Conservation (phyloP, 1,140 invertebrate species). For the Spodoptera litura region DNA sequence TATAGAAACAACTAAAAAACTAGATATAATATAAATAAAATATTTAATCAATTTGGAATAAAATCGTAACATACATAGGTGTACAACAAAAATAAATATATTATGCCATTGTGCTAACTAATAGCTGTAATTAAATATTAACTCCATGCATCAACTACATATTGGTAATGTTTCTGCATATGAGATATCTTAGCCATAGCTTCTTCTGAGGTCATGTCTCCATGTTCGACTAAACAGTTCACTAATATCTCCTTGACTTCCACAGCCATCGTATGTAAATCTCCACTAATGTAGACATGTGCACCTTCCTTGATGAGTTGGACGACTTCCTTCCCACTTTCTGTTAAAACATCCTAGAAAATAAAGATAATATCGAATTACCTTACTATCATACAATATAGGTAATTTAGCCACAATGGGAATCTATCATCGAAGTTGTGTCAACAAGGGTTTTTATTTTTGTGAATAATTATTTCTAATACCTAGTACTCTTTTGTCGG, state of each 20-base stretch:
- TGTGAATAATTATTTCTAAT: too few relatives aligned
- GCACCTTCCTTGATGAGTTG: constrained; percentile 87
- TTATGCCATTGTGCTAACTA: not conserved
- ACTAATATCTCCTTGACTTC: constrained; percentile 88
- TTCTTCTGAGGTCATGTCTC: constrained; percentile 72
- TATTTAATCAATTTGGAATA: too few relatives aligned
- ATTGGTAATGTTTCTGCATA: constrained; percentile 82
- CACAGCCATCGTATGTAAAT: constrained; percentile 90
- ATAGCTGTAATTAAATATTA: constrained; percentile 58
- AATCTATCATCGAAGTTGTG: not conserved
- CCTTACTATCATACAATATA: not conserved
- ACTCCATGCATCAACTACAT: constrained; percentile 87
- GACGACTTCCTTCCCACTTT: constrained; percentile 86
- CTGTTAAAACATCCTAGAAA: constrained; percentile 87
- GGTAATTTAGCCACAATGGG: too few relatives aligned
- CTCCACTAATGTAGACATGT: constrained; percentile 92
- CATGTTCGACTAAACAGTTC: constrained; percentile 84
- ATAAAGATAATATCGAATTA: too few relatives aligned
- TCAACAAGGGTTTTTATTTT: not conserved
- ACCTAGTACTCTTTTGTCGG: too few relatives aligned
- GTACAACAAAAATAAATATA: too few relatives aligned
- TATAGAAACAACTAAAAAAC: too few relatives aligned
- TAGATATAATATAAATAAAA: too few relatives aligned
- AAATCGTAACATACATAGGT: too few relatives aligned
- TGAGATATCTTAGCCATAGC: constrained; percentile 75